These are phyloP conservation scores for Pachydiplax longipennis DNA, from an alignment of 2,888 invertebrate species.

Conservation along the genomic window DNA sequence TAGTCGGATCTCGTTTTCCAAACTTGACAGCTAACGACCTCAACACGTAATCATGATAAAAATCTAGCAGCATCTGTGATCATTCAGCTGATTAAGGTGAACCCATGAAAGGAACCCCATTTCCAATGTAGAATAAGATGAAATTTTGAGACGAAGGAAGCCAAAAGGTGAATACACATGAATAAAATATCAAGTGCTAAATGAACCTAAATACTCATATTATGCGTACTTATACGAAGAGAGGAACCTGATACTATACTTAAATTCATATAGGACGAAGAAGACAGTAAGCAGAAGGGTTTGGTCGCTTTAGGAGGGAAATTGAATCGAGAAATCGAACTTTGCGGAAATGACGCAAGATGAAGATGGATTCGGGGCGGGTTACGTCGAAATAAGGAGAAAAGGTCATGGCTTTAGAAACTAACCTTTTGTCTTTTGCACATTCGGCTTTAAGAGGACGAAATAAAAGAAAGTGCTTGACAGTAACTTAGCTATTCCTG, in stretches of 20 bases:
- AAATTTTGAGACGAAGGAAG: neutral
- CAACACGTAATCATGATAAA: too few relatives aligned
- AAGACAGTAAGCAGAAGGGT: neutral
- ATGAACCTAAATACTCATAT: too few relatives aligned
- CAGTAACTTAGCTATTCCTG: too few relatives aligned
- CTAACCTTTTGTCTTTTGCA: neutral
- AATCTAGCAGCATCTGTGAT: too few relatives aligned
- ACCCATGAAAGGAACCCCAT: too few relatives aligned
- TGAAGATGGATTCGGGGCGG: neutral
- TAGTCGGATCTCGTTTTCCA: too few relatives aligned
- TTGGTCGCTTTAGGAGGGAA: neutral
- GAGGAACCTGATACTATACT: neutral
- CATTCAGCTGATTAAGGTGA: too few relatives aligned
- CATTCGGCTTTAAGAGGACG: neutral
- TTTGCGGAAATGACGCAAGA: neutral
- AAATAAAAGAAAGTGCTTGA: neutral
- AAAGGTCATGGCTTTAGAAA: neutral
- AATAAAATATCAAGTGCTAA: too few relatives aligned
- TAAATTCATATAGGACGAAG: neutral
- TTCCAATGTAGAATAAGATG: neutral
- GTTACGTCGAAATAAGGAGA: neutral
- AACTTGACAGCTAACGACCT: too few relatives aligned
- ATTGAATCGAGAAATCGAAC: neutral
- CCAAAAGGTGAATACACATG: neutral
- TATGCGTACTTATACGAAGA: too few relatives aligned